phyloP scores from a whole-genome alignment of 2,888 invertebrate genomes.

The Yponomeuta evonymella region DNA sequence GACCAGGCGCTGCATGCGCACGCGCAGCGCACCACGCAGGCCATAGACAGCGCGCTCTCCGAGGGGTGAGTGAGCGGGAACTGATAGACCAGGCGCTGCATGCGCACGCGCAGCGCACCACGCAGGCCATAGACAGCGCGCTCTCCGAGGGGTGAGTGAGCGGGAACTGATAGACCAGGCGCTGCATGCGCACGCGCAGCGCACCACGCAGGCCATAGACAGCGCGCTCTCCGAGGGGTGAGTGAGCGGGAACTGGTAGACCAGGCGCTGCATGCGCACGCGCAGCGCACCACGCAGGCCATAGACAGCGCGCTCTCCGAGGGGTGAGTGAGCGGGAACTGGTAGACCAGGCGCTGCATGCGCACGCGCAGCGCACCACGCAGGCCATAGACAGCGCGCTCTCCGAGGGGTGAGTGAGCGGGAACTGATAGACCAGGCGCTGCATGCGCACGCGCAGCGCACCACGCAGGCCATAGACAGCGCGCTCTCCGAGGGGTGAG shows the following conservation, averaged over 20 bases:
- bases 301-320: conserved; percentile 29
- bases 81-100: conserved; percentile 31
- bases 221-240: too few relatives aligned
- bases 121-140: conserved; percentile 48
- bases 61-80: conserved; percentile 19
- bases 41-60: too few relatives aligned
- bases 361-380: conserved; percentile 44
- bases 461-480: too few relatives aligned
- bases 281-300: conserved; percentile 44
- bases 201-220: conserved; percentile 47
- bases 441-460: too few relatives aligned
- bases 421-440: too few relatives aligned
- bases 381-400: conserved; percentile 37
- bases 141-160: conserved; percentile 15
- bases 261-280: conserved; percentile 40
- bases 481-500: too few relatives aligned
- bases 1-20: too few relatives aligned
- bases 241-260: conserved; percentile 8
- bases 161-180: conserved; percentile 25
- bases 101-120: conserved; percentile 44
- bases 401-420: too few relatives aligned
- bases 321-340: not conserved
- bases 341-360: conserved; percentile 32
- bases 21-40: too few relatives aligned
- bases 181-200: conserved; percentile 41